These are phyloP conservation scores for Drosophila borealis DNA, from an alignment of 2,888 invertebrate species.

Conservation along the genomic window DNA sequence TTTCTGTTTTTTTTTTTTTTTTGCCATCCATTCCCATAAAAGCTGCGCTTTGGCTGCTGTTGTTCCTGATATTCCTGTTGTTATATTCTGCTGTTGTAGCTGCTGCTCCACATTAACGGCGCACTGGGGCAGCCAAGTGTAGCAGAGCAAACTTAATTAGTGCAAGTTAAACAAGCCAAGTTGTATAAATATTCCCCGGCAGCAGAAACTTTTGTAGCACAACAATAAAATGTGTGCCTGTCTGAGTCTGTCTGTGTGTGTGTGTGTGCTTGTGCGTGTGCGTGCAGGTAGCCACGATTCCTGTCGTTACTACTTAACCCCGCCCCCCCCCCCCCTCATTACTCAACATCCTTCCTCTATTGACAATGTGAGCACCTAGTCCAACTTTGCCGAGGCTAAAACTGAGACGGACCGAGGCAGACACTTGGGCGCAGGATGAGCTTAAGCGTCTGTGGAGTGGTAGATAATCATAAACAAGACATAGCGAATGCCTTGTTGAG, in stretches of 20 bases:
- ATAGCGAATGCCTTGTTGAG: neutral
- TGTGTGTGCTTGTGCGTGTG: slow-evolving; percentile 16
- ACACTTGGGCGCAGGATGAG: neutral
- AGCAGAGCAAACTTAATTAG: slow-evolving; percentile 74
- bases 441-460: slow-evolving; percentile 14
- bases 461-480: slow-evolving; percentile 16
- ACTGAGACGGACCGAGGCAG: slow-evolving; percentile 9
- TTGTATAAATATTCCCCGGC: slow-evolving; percentile 74
- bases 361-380: slow-evolving; percentile 48
- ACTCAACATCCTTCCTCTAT: slow-evolving; percentile 2
- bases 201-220: slow-evolving; percentile 69
- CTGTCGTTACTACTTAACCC: slow-evolving; percentile 5
- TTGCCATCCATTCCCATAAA: slow-evolving; percentile 5
- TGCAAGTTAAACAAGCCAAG: slow-evolving; percentile 76
- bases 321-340: neutral
- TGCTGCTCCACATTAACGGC: slow-evolving; percentile 51
- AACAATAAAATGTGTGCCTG: slow-evolving; percentile 65
- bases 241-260: slow-evolving; percentile 8
- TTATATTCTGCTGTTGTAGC: slow-evolving; percentile 26
- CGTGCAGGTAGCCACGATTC: slow-evolving; percentile 43
- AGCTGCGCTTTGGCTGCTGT: slow-evolving; percentile 6
- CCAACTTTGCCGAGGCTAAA: slow-evolving; percentile 13
- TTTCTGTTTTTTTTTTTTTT: slow-evolving; percentile 12
- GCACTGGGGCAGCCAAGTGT: slow-evolving; percentile 67
- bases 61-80: slow-evolving; percentile 26